Base-by-base conservation (phyloP, 1,140 invertebrate genomes). In the Anastatus disparis region DNA sequence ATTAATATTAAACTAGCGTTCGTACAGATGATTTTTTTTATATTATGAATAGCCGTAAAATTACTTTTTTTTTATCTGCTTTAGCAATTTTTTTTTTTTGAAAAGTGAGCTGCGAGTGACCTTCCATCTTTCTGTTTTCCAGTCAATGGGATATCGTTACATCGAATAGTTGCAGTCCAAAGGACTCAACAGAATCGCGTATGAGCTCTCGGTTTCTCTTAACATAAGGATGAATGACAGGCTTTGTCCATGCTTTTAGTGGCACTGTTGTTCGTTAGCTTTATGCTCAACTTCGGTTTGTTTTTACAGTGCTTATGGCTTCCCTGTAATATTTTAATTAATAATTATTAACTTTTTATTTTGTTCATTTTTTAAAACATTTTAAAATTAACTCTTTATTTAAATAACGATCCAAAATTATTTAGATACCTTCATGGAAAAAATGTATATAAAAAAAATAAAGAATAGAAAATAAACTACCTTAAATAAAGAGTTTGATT, bases 1-100 rank as follows among this genome's bases (percentile, higher is more conserved):
- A 84, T 83, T 77, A 79, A 84, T 84, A 82, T 84, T 81, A 85
- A 77, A 79, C 75, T 85, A 84, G 71, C 81, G 84, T 81, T 84
- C 80, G 74, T 84, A 85, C 82, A 84, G 82, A 83, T 84, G 79
- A 84, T 83, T 81, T 81, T 74, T 76, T 82, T 73, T 75, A 79
- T 79, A 82, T 83, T 83, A 84, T 80, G 79, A 79, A 81, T 79
- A 79, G 61, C 79, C 74, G 79, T 84, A 83, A 84, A n/a, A 83
- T 84, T 82, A 83, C 73, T 82, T 80, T 80, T 79, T n/a, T n/a
- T 72, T 83, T 80, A 82, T 77, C 76, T 83, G 78, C 81, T 83
- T 80, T 64, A 64, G 42, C 61, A 71, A 58, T 58, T 71, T 71
- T 20, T 69, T 58, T 71, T 71, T 29, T 68, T 61, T 29, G 80